phyloP scores from a whole-genome alignment of 2,888 invertebrate genomes.

The Mesoligia furuncula region DNA sequence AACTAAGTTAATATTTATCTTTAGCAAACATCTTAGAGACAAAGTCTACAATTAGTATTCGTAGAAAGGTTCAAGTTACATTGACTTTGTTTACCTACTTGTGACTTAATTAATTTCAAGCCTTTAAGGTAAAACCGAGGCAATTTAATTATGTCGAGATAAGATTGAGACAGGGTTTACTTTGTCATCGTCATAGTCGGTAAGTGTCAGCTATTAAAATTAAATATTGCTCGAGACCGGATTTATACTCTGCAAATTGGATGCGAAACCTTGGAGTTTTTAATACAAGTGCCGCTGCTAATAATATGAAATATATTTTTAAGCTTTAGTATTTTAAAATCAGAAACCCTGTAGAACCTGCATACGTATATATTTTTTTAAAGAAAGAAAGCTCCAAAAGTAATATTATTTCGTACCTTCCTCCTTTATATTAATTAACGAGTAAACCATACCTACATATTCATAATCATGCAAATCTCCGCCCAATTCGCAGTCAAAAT shows the following conservation, averaged over 20 bases:
- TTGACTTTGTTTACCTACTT: slow-evolving; percentile 51
- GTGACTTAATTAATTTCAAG: slow-evolving; percentile 54
- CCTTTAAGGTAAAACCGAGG: slow-evolving; percentile 42
- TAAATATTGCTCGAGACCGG: slow-evolving; percentile 41
- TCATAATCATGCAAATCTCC: slow-evolving; percentile 53
- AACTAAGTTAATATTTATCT: slow-evolving; percentile 66
- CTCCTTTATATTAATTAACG: slow-evolving; percentile 3
- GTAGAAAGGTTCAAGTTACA: slow-evolving; percentile 46
- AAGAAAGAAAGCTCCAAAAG: not conserved
- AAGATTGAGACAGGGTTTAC: slow-evolving; percentile 48
- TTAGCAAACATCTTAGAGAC: slow-evolving; percentile 51
- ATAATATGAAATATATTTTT: slow-evolving; percentile 19
- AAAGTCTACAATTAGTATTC: slow-evolving; percentile 55
- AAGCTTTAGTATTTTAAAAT: slow-evolving; percentile 2
- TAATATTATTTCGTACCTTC: too few relatives aligned
- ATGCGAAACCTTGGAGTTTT: slow-evolving; percentile 32
- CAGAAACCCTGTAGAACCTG: not conserved
- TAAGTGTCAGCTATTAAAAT: slow-evolving; percentile 51
- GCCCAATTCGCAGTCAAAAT: slow-evolving; percentile 39
- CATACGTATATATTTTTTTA: too few relatives aligned
- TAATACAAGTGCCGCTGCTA: slow-evolving; percentile 16
- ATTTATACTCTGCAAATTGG: slow-evolving; percentile 45
- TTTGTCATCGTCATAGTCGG: slow-evolving; percentile 43
- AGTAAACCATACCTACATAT: not conserved
- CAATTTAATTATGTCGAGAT: slow-evolving; percentile 45